These are phyloP conservation scores for Thaumatotibia leucotreta DNA, from an alignment of 1,140 invertebrate genomes.

Conservation along the genomic window DNA sequence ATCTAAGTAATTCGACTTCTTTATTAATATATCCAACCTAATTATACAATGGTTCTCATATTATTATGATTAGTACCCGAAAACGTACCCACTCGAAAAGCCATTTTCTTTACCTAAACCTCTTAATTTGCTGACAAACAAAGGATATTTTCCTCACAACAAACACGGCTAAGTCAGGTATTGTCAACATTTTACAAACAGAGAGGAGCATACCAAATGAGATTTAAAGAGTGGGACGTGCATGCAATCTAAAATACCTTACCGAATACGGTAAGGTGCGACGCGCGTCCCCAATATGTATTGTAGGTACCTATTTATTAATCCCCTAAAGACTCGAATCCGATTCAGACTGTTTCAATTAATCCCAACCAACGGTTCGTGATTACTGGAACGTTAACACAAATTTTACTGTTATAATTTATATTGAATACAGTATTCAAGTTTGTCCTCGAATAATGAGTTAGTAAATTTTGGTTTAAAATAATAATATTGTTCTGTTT, in stretches of 20 bases:
- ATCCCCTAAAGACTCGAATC: constrained; percentile 11
- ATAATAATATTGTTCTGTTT: no score
- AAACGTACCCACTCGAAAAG: no score
- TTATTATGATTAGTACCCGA: no score
- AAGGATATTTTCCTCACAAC: no score
- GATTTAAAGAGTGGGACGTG: constrained; percentile 21
- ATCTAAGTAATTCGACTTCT: no score
- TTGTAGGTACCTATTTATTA: constrained; percentile 13
- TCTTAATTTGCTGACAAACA: no score
- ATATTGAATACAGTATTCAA: no score
- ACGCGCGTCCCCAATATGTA: constrained; percentile 3
- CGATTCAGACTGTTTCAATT: constrained; percentile 1
- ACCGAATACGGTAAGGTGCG: constrained; percentile 21
- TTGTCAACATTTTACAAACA: background rate
- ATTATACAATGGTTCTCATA: no score
- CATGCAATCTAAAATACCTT: constrained; percentile 22
- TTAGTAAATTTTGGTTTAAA: no score
- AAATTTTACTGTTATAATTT: background rate
- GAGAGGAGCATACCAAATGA: background rate
- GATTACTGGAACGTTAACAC: background rate
- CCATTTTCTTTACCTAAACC: no score
- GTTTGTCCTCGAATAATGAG: no score
- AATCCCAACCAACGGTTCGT: constrained; percentile 3
- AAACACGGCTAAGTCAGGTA: background rate
- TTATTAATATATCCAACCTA: no score